Base-by-base conservation (phyloP, 2,797 vertebrate species). In the Nyctalus aviator region DNA sequence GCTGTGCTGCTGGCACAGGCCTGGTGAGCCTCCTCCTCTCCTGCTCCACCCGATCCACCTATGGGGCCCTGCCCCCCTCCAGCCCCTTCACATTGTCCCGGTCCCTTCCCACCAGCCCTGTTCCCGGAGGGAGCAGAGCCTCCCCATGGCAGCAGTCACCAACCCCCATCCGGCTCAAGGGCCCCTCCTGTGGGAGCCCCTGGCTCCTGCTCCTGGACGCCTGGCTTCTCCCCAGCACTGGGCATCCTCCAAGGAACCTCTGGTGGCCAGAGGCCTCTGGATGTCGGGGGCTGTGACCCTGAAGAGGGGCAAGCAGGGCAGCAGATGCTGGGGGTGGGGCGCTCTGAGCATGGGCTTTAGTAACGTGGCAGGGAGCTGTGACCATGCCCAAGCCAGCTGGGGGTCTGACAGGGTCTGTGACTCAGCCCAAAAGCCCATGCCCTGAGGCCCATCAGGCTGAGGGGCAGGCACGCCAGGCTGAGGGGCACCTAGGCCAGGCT, bases 181-280 rank as follows among this genome's bases (percentile, higher is more conserved):
- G 41, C 6, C 55, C 55, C 66, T 86, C 37, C 13, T 17, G 30
- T 7, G 53, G 68, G 68, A 23, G 13, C 13, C 27, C n/a, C 4
- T 12, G 8, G 48, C 35, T 18, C 5, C 57, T 59, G 57, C 25
- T 59, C 57, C 57, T 59, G 57, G 25, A 2, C 0, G 0, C 15
- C 75, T 0, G 6, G 68, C 88, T 50, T 30, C 41, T 53, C 17
- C 20, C 79, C 14, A 5, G 46, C 46, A 25, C 69, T 7, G 44
- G 25, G 15, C 55, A 25, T 0, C 2, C 17, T n/a, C 21, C 6
- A 1, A 8, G 5, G 0, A 18, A 17, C 50, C 0, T 2, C 64
- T 32, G 50, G 4, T 18, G 2, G 32, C 23, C 30, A 11, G 18
- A 73, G 21, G 32, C 18, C 18, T 23, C 18, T 35, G 35, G 64